Evolutionary conservation across 2,113 vertebrate species (phyloP), one percentile per base, ranked within the genome.

Genomic region (Australoheros scitulus): DNA sequence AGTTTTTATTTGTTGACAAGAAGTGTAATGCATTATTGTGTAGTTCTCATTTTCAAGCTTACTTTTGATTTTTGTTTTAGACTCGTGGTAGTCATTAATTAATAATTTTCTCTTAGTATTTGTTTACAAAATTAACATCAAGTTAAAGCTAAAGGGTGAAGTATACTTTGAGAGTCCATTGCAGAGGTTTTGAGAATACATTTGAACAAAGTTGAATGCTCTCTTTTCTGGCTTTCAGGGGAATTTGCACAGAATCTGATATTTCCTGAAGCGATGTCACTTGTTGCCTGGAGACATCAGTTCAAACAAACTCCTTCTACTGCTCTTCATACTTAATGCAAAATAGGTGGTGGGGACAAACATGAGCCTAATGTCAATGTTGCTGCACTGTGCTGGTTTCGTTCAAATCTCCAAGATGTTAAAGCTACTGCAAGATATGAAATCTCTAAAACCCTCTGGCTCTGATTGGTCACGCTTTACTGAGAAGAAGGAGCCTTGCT

Each of bases 391-490:
- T 74, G 60, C 58, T 22, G 32, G 52, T 38, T 50, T 78, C 83
- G 38, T 75, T 72, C 5, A 88, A 56, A 86, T 85, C 59, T 87
- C 22, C 14, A 52, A 84, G 65, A 75, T 81, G 47, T n/a, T 81
- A 81, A 60, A 55, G 32, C 52, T 76, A 58, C 22, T 18, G 1
- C 3, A 55, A 80, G 78, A 90, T 84, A 61, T 34, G 41, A 79
- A 58, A 89, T 89, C 87, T 87, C 26, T 20, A 9, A 50, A 74
- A 43, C 24, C 90, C 83, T 57, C 75, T 1, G 72, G 81, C 79
- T 78, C 17, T 59, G 82, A 90, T 92, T 87, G 79, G 89, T 84
- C 77, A 87, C 13, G 85, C 85, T 86, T 76, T 38, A 65, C 59
- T 85, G 70, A 86, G 60, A 88, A 20, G 68, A 79, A 68, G 76